Conservation (phyloP, 2,113 vertebrate genomes). For the western clawed frog (Xenopus tropicalis) region DNA sequence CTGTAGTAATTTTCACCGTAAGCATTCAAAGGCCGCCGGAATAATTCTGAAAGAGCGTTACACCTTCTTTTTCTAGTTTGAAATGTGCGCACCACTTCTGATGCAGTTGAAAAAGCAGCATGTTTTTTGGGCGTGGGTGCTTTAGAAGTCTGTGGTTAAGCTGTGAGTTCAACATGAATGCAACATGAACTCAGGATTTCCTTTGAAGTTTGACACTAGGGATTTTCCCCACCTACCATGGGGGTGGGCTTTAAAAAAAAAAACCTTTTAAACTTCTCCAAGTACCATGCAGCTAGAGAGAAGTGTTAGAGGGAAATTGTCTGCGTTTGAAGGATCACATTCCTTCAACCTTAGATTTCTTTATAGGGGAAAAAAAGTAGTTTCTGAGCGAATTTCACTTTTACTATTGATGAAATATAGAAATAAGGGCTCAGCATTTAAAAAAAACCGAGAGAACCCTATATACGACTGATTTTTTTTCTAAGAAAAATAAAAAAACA, state of each 20-base stretch:
- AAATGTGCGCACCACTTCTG: not conserved
- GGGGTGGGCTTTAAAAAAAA: conserved; percentile 28
- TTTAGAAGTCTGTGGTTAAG: conserved; percentile 51
- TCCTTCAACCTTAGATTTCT: conserved; percentile 23
- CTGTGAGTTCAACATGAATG: conserved; percentile 55
- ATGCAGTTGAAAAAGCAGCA: conserved; percentile 13
- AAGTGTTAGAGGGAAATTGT: conserved; percentile 40
- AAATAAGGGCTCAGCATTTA: not conserved
- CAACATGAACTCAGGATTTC: conserved; percentile 58
- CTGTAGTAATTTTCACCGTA: too few species aligned
- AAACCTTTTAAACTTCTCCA: conserved; percentile 51
- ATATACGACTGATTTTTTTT: too few species aligned
- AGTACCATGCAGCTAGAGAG: conserved; percentile 39
- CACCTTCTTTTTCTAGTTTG: conserved; percentile 1
- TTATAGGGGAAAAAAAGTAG: conserved; percentile 13
- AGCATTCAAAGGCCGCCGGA: too few species aligned
- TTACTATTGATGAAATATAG: not conserved
- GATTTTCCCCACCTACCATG: conserved; percentile 64
- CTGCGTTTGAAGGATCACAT: conserved; percentile 26
- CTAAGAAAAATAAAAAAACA: too few species aligned
- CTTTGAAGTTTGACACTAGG: conserved; percentile 68
- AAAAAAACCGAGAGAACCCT: too few species aligned
- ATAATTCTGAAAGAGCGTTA: not conserved
- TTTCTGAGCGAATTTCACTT: conserved; percentile 9
- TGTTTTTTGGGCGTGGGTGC: conserved; percentile 52